A percentile compares a stretch with the other conserved stretches of the same genome.
Conservation (phyloP, 2,888 invertebrate species). For the Hydrotaea cyrtoneurina region DNA sequence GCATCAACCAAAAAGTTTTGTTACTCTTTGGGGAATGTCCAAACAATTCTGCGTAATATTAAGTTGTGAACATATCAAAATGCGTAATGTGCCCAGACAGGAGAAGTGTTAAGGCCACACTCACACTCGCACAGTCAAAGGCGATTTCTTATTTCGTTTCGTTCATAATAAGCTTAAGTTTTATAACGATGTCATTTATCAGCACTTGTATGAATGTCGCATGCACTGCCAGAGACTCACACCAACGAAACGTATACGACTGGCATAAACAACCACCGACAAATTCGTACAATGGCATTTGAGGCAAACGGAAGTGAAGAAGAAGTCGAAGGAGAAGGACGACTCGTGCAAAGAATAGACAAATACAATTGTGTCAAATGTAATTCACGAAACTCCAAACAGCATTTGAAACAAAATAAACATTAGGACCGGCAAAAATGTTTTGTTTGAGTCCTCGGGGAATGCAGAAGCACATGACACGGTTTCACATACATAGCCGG, state of each 20-base stretch:
- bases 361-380: constrained; percentile 46
- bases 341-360: constrained; percentile 32
- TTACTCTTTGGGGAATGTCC: constrained; percentile 48
- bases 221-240: not conserved
- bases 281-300: constrained; percentile 22
- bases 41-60: constrained; percentile 35
- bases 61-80: constrained; percentile 43
- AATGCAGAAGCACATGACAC: constrained; percentile 18
- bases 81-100: constrained; percentile 32
- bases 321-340: not conserved
- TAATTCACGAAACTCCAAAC: constrained; percentile 44
- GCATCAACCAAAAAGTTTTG: constrained; percentile 45
- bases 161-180: constrained; percentile 47
- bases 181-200: constrained; percentile 52
- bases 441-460: constrained; percentile 34
- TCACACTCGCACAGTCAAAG: constrained; percentile 17
- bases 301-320: not conserved
- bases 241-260: not conserved
- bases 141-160: constrained; percentile 35
- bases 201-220: constrained; percentile 27
- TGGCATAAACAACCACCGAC: constrained; percentile 1
- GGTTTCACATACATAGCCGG: not conserved
- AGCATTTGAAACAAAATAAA: constrained; percentile 18
- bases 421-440: not conserved
- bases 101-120: constrained; percentile 44